These are phyloP conservation scores for Leptinotarsa undecemlineata DNA, from an alignment of 1,140 invertebrate species.

Conservation along the genomic window DNA sequence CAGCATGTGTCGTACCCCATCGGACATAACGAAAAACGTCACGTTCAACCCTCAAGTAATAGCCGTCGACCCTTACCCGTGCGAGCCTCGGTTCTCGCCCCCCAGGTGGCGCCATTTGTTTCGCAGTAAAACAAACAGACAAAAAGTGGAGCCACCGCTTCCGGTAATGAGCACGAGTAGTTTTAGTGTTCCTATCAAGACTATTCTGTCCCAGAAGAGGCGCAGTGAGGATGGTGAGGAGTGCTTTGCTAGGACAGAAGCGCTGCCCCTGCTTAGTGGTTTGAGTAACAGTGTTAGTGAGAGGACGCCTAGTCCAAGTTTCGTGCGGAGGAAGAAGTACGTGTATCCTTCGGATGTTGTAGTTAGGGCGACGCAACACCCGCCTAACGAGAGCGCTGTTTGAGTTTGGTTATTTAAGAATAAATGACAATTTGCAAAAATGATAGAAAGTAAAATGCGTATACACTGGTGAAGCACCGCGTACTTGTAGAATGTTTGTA, in stretches of 20 bases:
- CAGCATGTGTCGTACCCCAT: constrained; percentile 48
- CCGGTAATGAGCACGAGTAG: constrained; percentile 28
- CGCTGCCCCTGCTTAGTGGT: constrained; percentile 61
- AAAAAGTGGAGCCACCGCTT: constrained; percentile 29
- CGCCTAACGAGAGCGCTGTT: constrained; percentile 40
- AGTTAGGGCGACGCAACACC: constrained; percentile 32
- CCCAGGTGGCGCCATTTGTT: constrained; percentile 44
- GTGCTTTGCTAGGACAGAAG: constrained; percentile 57
- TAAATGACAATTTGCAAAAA: too few relatives aligned
- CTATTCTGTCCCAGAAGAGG: constrained; percentile 58
- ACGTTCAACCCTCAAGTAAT: constrained; percentile 54
- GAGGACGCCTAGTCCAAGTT: constrained; percentile 60
- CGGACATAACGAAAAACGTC: constrained; percentile 52
- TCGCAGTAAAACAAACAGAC: constrained; percentile 38
- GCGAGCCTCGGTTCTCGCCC: constrained; percentile 30
- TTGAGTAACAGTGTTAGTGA: constrained; percentile 58
- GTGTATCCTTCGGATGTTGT: constrained; percentile 58
- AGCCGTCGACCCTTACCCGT: constrained; percentile 32
- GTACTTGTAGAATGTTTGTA: too few relatives aligned
- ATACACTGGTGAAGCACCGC: too few relatives aligned
- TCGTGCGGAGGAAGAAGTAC: constrained; percentile 64
- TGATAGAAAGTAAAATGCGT: too few relatives aligned
- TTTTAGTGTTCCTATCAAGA: constrained; percentile 49
- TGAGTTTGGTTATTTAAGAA: constrained; percentile 2
- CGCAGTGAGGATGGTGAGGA: constrained; percentile 38